Conservation (phyloP, 92 coral and sea anemone species). For the Bergia puertoricense region DNA sequence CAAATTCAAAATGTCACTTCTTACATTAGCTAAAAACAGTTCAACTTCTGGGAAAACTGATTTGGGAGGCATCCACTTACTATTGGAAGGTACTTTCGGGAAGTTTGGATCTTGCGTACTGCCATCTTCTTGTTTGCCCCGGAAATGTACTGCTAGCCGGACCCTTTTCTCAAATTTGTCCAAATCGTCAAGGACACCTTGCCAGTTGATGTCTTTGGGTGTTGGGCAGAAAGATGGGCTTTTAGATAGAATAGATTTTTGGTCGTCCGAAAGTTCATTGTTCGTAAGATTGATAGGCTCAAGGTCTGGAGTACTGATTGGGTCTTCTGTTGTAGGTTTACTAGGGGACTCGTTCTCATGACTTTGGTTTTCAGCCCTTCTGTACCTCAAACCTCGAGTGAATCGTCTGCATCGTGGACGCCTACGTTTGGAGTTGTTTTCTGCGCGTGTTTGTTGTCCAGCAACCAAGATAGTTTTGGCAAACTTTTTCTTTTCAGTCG, state of each 20-base stretch:
- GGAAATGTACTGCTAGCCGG: conserved; percentile 41
- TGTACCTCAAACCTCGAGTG: neutral
- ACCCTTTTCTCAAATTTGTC: conserved; percentile 43
- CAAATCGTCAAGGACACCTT: conserved; percentile 41
- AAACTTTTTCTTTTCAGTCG: conserved; percentile 26
- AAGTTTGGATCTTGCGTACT: conserved; percentile 6
- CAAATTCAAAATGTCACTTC: conserved; percentile 42
- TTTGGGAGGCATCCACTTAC: conserved; percentile 53
- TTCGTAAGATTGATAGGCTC: conserved; percentile 45
- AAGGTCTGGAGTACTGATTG: conserved; percentile 27
- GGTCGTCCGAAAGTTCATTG: conserved; percentile 35
- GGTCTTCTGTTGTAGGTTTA: neutral
- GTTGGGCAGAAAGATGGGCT: conserved; percentile 62
- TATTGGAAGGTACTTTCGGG: conserved; percentile 42
- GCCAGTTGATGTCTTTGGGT: conserved; percentile 57
- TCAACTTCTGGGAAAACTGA: conserved; percentile 48
- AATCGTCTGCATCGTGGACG: conserved; percentile 12
- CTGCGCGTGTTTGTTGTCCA: neutral
- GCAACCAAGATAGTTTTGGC: neutral
- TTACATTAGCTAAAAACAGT: conserved; percentile 45
- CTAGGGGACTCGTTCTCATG: neutral
- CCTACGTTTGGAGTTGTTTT: neutral
- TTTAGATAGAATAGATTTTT: conserved; percentile 37
- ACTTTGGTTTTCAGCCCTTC: neutral
- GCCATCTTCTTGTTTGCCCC: conserved; percentile 18